These are phyloP conservation scores for Baccha elongata DNA, from an alignment of 2,888 invertebrate genomes.

Conservation along the genomic window DNA sequence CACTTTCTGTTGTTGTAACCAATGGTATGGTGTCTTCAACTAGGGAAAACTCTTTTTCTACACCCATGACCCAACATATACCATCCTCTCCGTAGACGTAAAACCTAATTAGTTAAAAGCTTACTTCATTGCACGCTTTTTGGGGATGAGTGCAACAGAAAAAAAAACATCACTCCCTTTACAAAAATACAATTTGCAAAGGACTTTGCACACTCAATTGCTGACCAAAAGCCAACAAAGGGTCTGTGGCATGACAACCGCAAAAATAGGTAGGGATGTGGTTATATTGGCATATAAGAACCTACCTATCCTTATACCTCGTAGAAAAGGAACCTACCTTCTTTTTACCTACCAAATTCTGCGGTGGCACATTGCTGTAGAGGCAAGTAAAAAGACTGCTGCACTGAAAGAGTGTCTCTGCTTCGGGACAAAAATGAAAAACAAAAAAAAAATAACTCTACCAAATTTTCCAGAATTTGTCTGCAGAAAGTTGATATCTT, in stretches of 20 bases:
- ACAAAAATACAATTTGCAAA: conserved; percentile 61
- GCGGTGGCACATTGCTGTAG: conserved; percentile 24
- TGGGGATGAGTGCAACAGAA: background rate
- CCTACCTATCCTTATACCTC: background rate
- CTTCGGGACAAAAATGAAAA: conserved; percentile 9
- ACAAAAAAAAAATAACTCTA: conserved; percentile 36
- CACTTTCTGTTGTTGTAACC: conserved; percentile 51
- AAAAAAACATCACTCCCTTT: conserved; percentile 13
- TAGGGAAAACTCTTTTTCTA: conserved; percentile 28
- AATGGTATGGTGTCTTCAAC: conserved; percentile 48
- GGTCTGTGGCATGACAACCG: conserved; percentile 63
- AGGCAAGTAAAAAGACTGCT: too few relatives aligned
- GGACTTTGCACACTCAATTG: conserved; percentile 69
- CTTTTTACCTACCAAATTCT: conserved; percentile 23
- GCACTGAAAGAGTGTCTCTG: conserved; percentile 16
- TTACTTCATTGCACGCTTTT: conserved; percentile 53
- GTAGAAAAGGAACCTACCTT: conserved; percentile 2
- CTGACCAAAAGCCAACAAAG: conserved; percentile 66
- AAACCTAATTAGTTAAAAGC: conserved; percentile 72
- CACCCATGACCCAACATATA: conserved; percentile 15
- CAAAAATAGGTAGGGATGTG: conserved; percentile 55
- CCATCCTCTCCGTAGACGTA: conserved; percentile 32
- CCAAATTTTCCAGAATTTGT: conserved; percentile 67
- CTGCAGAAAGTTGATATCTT: conserved; percentile 73
- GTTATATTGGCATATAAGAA: conserved; percentile 70